Conservation (phyloP, 2,113 vertebrate genomes). For the Callipepla squamata region DNA sequence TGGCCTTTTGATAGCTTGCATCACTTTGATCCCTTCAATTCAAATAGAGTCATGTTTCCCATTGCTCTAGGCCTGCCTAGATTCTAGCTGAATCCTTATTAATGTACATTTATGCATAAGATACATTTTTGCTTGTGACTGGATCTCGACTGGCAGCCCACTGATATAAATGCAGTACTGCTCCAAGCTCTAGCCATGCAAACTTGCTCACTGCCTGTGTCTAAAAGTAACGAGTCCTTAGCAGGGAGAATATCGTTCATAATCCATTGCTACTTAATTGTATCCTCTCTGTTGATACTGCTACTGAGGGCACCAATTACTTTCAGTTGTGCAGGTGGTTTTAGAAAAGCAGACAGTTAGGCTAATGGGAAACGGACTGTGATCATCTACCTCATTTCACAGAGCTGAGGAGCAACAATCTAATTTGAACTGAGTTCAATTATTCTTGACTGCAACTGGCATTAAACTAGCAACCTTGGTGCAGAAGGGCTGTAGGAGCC, state of each 20-base stretch:
- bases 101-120: background rate
- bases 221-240: background rate
- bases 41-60: background rate
- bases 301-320: constrained; percentile 45
- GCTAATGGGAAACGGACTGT: constrained; percentile 48
- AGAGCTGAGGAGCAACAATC: constrained; percentile 28
- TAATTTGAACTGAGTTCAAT: constrained; percentile 54
- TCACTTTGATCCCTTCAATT: background rate
- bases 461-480: constrained; percentile 23
- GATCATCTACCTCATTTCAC: constrained; percentile 62
- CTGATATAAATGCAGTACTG: background rate
- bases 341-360: constrained; percentile 52
- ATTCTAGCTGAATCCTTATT: constrained; percentile 10
- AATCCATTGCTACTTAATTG: constrained; percentile 31
- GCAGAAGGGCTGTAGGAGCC: background rate
- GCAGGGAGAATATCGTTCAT: background rate
- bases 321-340: constrained; percentile 62
- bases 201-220: background rate
- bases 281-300: constrained; percentile 20
- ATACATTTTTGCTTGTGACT: background rate
- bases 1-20: background rate
- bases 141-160: constrained; percentile 4
- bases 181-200: fast-evolving
- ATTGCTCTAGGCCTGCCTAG: background rate
- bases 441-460: constrained; percentile 54